Base-by-base conservation (phyloP, 2,888 invertebrate species). In the Orthosia cruda region DNA sequence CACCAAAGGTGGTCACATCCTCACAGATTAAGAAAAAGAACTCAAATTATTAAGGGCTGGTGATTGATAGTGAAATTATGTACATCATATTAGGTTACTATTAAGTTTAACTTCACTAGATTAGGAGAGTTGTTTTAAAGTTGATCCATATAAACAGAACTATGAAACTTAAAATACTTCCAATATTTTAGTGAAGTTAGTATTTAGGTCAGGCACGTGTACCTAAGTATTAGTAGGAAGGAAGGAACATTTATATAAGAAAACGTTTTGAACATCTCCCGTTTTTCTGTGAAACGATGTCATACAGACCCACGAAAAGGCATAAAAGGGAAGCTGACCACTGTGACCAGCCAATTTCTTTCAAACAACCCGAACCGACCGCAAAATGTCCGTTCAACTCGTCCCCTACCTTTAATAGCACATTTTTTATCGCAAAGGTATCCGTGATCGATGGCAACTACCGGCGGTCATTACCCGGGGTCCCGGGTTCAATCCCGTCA, bases 401-500 rank as follows among this genome's bases (percentile, higher is more conserved):
- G 9, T 26, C 40, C 55, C 64, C 18, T 52, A 59, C 67, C 68
- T 64, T 74, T 55, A 74, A 70, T 55, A 64, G 61, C 68, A 66
- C 64, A 64, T 73, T 81, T 83, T 77, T 80, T 63, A 67, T 55
- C 54, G 32, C 5, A 3, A 45, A 65, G 54, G 64, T 68, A 61
- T 62, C 49, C 23, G 32, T 65, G 68, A 72, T 80, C 76, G 72
- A 85, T 68, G 23, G 57, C 57, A 68, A 75, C 71, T 73, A 75
- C 59, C 63, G 50, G 11, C 18, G 20, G 50, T 67, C 67, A 70
- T 79, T 74, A 76, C 45, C 61, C 20, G 45, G n/a, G 45, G 20
- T 47, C 20, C 47, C 23, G 47, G 64, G 63, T 78, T 78, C 61
- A 66, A 79, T 83, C 49, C 26, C 45, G 32, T 50, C 61, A 71